Base-by-base conservation (phyloP, 2,888 invertebrate genomes). In the Artemia sp. region DNA sequence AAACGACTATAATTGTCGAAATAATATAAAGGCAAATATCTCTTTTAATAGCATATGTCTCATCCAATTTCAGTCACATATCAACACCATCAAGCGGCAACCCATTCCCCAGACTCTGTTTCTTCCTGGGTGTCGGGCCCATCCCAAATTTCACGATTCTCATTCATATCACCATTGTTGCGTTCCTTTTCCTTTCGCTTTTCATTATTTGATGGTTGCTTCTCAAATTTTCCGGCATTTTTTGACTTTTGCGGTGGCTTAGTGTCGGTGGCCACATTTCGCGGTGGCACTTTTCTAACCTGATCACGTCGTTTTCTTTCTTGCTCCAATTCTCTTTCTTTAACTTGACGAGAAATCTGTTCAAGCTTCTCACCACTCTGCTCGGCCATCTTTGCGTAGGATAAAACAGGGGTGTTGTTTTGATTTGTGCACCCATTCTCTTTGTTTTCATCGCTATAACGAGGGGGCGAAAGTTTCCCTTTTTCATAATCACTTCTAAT, bases 331-430 rank as follows among this genome's bases (percentile, higher is more conserved):
- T 69, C 69, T 14, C 69, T 68, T 51, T 71, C 71, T 51, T 71
- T 71, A 50, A 53, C 67, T 67, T 74, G 73, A 52, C 72, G 74
- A 12, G 73, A 73, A 51, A 73, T 70, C 66, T 74, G 74, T 66
- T 74, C 73, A 12, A 73, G 64, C 66, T 72, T 70, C 51, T 74
- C 74, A 51, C 71, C 70, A 50, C 71, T 72, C 68, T 72, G 69
- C 68, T 73, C 72, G 10, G 73, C 73, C 72, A 74, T 73, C 68
- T 74, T 74, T 64, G 74, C 74, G 71, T 73, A 71, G 6, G 71
- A 72, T 68, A 71, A 53, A 38, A 68, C 38, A 66, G 66, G 70
- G 50, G 66, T 19, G 11, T 12, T 70, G 51, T 66, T 50, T 52
- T 67, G 51, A 51, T 52, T 68, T 14, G 51, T 68, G 38, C 38